Evolutionary conservation across 1,140 invertebrate genomes (phyloP).

Genomic region (Leptoteleia sp.): DNA sequence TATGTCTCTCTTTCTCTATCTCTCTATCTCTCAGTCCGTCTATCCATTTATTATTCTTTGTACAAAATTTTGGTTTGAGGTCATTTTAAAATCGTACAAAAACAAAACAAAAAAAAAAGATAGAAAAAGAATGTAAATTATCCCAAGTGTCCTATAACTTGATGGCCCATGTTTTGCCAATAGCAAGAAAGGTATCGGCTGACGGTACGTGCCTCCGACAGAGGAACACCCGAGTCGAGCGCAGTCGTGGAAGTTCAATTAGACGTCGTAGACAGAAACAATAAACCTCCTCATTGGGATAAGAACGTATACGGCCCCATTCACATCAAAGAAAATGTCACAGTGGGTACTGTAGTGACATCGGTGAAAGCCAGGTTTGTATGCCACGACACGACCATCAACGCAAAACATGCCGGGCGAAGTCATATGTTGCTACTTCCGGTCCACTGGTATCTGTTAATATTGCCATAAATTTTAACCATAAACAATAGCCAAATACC

Average conservation of each 20-base stretch:
- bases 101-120: slow-evolving; percentile 46
- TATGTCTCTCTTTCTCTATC: slow-evolving; percentile 65
- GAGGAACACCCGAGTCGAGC: slow-evolving; percentile 91
- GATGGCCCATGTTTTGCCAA: slow-evolving; percentile 84
- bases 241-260: slow-evolving; percentile 97
- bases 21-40: slow-evolving; percentile 60
- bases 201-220: slow-evolving; percentile 95
- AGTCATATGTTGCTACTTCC: slow-evolving; percentile 69
- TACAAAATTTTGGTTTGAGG: slow-evolving; percentile 39
- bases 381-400: slow-evolving; percentile 83
- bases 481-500: too few species aligned
- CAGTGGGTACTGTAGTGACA: slow-evolving; percentile 97
- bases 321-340: slow-evolving; percentile 98
- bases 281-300: slow-evolving; percentile 98
- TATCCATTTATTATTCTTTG: slow-evolving; percentile 54
- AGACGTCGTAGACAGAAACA: slow-evolving; percentile 98
- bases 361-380: slow-evolving; percentile 98
- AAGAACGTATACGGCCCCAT: slow-evolving; percentile 95
- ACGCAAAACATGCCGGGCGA: slow-evolving; percentile 76
- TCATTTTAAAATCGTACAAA: slow-evolving; percentile 59
- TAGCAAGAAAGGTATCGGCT: slow-evolving; percentile 97
- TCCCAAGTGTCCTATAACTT: slow-evolving; percentile 79
- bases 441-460: neutral
- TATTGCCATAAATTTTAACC: too few species aligned
- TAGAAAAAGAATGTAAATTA: slow-evolving; percentile 55